Conservation (phyloP, 2,888 invertebrate genomes). For the Dynastes grantii region DNA sequence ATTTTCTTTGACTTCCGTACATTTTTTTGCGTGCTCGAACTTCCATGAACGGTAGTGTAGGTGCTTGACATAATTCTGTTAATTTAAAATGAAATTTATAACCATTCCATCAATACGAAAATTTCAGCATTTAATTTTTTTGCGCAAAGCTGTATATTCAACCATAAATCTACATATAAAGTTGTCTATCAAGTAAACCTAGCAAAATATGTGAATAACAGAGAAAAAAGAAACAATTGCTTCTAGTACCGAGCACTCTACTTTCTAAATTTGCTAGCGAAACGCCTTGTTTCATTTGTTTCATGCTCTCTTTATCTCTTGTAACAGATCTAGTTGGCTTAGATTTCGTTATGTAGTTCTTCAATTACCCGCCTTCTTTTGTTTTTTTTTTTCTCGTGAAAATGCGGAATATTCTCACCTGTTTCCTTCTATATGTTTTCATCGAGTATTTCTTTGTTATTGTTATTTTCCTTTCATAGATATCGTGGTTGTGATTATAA, state of each 20-base stretch:
- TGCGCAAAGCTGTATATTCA: not conserved
- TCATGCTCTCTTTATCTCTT: constrained; percentile 44
- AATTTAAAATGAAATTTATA: no score
- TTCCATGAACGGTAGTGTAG: no score
- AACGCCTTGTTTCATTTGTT: constrained; percentile 40
- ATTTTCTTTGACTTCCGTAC: no score
- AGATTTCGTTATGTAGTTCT: constrained; percentile 28
- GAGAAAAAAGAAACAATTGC: constrained; percentile 27
- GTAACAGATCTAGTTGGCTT: constrained; percentile 42
- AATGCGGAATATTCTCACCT: not conserved
- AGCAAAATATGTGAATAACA: not conserved
- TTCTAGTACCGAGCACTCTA: constrained; percentile 24
- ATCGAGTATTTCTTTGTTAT: not conserved
- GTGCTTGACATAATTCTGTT: no score
- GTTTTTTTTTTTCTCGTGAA: not conserved
- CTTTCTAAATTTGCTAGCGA: constrained; percentile 46
- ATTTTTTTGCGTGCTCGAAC: no score
- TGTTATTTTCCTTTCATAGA: not conserved
- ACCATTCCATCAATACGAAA: no score
- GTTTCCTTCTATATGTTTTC: not conserved
- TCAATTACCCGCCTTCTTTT: constrained; percentile 12
- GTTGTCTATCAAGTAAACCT: constrained; percentile 11
- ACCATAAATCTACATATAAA: not conserved
- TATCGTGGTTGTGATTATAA: not conserved
- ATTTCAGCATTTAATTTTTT: not conserved